Conservation (phyloP, 2,113 vertebrate genomes). For the Chrysemys picta region DNA sequence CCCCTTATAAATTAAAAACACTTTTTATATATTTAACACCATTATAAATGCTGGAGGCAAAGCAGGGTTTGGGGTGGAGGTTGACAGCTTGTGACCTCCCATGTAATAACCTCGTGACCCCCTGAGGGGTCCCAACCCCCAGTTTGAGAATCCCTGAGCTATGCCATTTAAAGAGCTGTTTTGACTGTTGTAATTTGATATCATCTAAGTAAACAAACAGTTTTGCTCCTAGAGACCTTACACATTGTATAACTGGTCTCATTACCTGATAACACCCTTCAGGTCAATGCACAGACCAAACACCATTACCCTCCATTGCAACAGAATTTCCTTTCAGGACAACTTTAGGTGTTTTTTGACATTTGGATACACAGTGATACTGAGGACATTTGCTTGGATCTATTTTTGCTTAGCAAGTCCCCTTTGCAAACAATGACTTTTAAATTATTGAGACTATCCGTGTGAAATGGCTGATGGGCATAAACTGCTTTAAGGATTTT, state of each 20-base stretch:
- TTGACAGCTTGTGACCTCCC: no score
- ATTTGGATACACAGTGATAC: background rate
- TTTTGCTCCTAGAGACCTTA: background rate
- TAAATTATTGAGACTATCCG: conserved; percentile 18
- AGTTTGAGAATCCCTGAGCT: background rate
- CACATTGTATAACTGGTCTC: background rate
- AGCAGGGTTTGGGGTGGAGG: no score
- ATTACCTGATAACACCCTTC: background rate
- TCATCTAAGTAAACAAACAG: background rate
- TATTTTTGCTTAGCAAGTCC: conserved; percentile 24
- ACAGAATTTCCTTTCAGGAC: conserved; percentile 17
- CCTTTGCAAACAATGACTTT: conserved; percentile 21
- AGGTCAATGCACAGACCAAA: background rate
- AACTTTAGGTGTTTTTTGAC: background rate
- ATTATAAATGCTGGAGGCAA: no score
- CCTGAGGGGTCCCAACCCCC: no score
- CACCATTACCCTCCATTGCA: background rate
- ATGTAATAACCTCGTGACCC: no score
- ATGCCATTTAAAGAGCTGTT: background rate
- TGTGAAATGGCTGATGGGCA: conserved; percentile 13
- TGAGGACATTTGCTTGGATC: background rate
- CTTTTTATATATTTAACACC: no score
- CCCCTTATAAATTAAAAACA: no score
- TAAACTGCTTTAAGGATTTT: conserved; percentile 59
- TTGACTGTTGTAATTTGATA: background rate